Base-by-base conservation (phyloP, 2,888 invertebrate genomes). In the Trichopoda pennipes region DNA sequence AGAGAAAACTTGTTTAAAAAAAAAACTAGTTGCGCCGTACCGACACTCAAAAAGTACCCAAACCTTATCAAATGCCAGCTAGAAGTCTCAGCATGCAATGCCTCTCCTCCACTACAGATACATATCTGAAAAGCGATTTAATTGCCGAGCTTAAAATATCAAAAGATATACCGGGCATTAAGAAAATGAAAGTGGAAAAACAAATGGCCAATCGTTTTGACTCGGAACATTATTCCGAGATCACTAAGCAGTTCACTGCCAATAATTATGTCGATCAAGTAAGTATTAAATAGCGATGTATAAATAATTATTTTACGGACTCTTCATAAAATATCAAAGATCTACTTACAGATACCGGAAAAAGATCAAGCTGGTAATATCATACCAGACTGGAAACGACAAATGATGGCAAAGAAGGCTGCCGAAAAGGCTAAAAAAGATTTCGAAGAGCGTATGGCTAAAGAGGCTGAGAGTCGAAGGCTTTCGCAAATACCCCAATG, bases 361-460 rank as follows among this genome's bases (percentile, higher is more conserved):
- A 94, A 95, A 83, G 98, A 98, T 90, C 94, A 94, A 66, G 94
- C 96, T 9, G 98, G 98, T 1, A 96, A 96, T 88, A 93, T 95
- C 53, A 97, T 98, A 87, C 98, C 98, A 16, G 95, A 95, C 28
- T 98, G 98, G 98, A 98, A 98, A 90, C 92, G 98, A 14, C 98
- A 98, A 91, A 97, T 98, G 96, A 90, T 98, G 90, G 98, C 98
- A 2, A 95, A 97, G 87, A 96, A 98, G 90, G 96, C 97, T 0
- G 98, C 98, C 0, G 98, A 98, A 91, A 95, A 96, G 86, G 98
- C 98, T 12, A 94, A 96, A 85, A 96, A 96, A 88, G 98, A 98
- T 88, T 92, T 97, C 86, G 97, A 98, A 91, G 96, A 96, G 89
- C 95, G 96, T 87, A 92, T 97, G 87, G 94, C 94, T 6, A 93